Base-by-base conservation (phyloP, 2,797 vertebrate species). In the Leptatherina wallacei region DNA sequence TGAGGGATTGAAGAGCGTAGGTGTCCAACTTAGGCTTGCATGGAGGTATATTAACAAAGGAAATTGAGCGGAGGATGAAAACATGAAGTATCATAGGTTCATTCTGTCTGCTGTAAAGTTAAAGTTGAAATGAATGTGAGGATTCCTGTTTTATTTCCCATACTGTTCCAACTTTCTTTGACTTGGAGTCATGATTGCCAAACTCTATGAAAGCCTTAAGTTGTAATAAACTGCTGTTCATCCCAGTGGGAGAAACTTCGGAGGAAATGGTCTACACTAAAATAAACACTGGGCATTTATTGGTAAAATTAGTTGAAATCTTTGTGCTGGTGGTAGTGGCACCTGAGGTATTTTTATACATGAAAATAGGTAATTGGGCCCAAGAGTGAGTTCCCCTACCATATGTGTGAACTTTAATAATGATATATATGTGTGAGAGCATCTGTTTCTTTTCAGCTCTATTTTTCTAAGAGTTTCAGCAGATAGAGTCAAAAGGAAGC, bases 401-500 rank as follows among this genome's bases (percentile, higher is more conserved):
- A 29, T 30, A 30, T 69, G 65, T 75, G 65, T 61, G 69, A 67
- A 56, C 80, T 71, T 86, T 68, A 77, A 73, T 71, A 32, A 69
- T 71, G 71, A 80, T 75, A 69, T 76, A 78, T 77, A 80, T 38
- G 58, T 70, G 76, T 61, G 58, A 83, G 71, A 77, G 73, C 70
- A 73, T 76, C 75, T 87, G 80, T 73, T 84, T 85, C 75, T 60
- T 70, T 72, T 89, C 82, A 73, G 72, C 70, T 75, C 67, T 90
- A 75, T 88, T 93, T 91, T 78, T 61, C 61, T 75, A 83, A 78
- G 69, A 59, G 81, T 77, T 76, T 83, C 65, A 52, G 77, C 72
- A 77, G 80, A 89, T 82, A 80, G 68, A 81, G 65, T 73, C 72
- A n/a, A 80, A 65, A 83, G 87, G 87, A 93, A 89, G 75, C 65